A percentile compares a stretch with the other conserved stretches of the same genome.
Evolutionary conservation across 2,888 invertebrate genomes (phyloP).

Genomic region (Noctua fimbriata): DNA sequence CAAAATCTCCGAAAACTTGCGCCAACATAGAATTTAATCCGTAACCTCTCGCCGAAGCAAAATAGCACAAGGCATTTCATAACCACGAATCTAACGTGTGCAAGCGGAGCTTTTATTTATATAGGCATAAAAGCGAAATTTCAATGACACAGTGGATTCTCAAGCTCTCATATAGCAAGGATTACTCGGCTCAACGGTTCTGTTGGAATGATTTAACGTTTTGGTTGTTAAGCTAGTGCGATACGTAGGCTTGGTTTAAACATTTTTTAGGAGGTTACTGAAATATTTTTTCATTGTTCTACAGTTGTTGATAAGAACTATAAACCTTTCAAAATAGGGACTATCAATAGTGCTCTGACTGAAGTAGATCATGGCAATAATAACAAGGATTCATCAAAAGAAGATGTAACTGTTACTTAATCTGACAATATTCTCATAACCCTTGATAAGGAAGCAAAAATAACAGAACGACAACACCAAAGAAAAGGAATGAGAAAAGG

Average conservation of each 20-base stretch:
- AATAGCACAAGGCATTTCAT: slow-evolving; percentile 78
- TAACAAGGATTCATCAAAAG: not conserved
- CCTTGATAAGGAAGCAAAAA: not conserved
- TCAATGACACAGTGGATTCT: slow-evolving; percentile 51
- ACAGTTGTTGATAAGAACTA: not conserved
- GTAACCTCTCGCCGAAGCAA: slow-evolving; percentile 74
- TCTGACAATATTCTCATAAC: not conserved
- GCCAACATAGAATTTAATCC: slow-evolving; percentile 77
- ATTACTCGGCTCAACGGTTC: slow-evolving; percentile 68
- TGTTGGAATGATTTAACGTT: slow-evolving; percentile 68
- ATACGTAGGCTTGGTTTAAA: slow-evolving; percentile 40
- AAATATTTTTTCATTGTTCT: not conserved
- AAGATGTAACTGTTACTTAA: not conserved
- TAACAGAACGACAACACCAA: not conserved
- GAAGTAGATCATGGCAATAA: not conserved
- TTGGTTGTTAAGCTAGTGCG: slow-evolving; percentile 59
- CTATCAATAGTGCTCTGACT: not conserved
- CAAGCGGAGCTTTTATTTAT: slow-evolving; percentile 60
- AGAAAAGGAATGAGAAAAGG: slow-evolving; percentile 7
- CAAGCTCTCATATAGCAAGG: slow-evolving; percentile 63
- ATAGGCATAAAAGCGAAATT: slow-evolving; percentile 64
- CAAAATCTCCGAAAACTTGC: slow-evolving; percentile 65
- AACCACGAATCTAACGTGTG: slow-evolving; percentile 72
- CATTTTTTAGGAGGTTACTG: slow-evolving; percentile 8
- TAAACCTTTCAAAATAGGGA: not conserved